Evolutionary conservation across 1,140 invertebrate species (phyloP).

Genomic region (Caenorhabditis remanei): DNA sequence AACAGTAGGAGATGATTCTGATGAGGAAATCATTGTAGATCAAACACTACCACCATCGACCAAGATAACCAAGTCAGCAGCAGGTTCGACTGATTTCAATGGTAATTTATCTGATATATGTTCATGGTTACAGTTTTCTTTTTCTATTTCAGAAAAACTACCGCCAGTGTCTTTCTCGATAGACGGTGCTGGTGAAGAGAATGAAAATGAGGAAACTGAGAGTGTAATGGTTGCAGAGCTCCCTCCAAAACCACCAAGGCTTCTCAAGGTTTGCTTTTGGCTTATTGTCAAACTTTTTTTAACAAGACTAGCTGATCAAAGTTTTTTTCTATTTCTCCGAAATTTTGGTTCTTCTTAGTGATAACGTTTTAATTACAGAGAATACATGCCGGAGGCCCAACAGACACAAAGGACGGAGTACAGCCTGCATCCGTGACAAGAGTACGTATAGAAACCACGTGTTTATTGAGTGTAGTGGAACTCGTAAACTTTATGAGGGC

Average conservation of each 20-base stretch:
- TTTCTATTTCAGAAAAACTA: slow-evolving; percentile 15
- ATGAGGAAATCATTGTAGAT: slow-evolving; percentile 22
- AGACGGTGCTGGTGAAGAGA: slow-evolving; percentile 64
- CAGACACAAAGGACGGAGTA: slow-evolving; percentile 53
- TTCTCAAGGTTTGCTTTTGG: not conserved
- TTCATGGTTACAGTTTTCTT: not conserved
- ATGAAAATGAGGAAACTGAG: slow-evolving; percentile 39
- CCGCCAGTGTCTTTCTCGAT: slow-evolving; percentile 60
- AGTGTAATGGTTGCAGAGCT: slow-evolving; percentile 8
- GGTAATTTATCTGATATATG: not conserved
- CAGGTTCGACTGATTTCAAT: slow-evolving; percentile 11
- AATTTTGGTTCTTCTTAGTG: not conserved
- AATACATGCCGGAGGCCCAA: slow-evolving; percentile 37
- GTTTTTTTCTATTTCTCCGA: no score
- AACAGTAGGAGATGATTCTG: slow-evolving; percentile 31
- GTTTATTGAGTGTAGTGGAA: not conserved
- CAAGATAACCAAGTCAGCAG: slow-evolving; percentile 27
- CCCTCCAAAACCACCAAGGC: not conserved
- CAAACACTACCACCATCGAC: slow-evolving; percentile 14
- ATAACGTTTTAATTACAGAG: slow-evolving; percentile 24
- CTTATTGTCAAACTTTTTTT: no score
- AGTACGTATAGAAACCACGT: slow-evolving; percentile 22
- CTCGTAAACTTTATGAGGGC: not conserved
- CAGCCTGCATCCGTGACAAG: slow-evolving; percentile 39
- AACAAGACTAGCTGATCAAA: no score